These are phyloP conservation scores for Sorex fumeus DNA, from an alignment of 2,113 vertebrate genomes.

Conservation along the genomic window DNA sequence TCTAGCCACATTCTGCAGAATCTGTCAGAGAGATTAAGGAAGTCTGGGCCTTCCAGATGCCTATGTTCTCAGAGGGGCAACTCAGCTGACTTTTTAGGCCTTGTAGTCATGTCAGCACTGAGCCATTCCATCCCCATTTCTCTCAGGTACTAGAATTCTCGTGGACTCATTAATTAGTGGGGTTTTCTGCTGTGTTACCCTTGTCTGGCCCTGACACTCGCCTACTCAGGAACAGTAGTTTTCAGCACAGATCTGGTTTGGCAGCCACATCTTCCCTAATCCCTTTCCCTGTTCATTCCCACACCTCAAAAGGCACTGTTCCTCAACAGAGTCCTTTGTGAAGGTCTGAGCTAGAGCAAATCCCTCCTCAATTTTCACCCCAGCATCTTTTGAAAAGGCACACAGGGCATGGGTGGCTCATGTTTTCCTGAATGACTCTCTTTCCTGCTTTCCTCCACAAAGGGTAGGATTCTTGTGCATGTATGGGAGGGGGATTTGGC, in stretches of 20 bases:
- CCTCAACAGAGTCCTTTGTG: neutral
- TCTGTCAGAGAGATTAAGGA: neutral
- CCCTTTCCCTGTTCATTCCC: neutral
- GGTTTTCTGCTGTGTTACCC: neutral
- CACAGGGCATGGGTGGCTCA: neutral
- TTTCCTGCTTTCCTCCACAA: neutral
- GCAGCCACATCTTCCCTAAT: neutral
- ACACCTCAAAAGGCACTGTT: neutral
- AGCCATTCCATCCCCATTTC: neutral
- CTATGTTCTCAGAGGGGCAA: neutral
- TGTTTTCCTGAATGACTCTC: neutral
- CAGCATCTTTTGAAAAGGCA: neutral
- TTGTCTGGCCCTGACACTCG: neutral
- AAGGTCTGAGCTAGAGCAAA: neutral
- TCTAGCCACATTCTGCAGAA: neutral
- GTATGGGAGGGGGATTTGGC: neutral
- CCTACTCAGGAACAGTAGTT: neutral
- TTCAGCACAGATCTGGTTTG: constrained; percentile 4
- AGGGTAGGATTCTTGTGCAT: neutral
- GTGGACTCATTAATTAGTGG: neutral
- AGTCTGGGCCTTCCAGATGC: neutral
- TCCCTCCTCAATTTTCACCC: neutral
- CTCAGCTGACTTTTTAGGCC: neutral
- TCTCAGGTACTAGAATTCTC: no score
- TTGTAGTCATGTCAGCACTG: neutral